Evolutionary conservation across 2,113 vertebrate genomes (phyloP), one percentile per base, ranked within the genome.

Genomic region (Eleginops maclovinus): DNA sequence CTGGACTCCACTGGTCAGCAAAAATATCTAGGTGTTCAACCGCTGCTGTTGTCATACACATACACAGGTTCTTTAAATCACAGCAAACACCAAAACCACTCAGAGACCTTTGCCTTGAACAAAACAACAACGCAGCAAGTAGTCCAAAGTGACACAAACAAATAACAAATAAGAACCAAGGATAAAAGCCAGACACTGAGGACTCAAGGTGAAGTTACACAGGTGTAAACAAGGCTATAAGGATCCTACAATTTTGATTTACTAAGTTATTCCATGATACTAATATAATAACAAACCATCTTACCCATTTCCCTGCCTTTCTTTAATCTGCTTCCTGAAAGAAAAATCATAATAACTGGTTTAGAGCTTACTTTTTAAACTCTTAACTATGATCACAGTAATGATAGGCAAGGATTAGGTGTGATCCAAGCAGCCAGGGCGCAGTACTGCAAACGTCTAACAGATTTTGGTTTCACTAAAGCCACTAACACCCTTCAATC

Each of bases 91-190:
- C 75, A 80, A 75, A 84, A 81, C 26, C 78, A 75, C 79, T 87
- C 68, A 76, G 64, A 76, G 64, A 76, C 68, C 56, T 69, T 79
- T 70, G 68, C 88, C 86, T 91, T 90, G 87, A 89, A 79, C 62
- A 86, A 87, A 90, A 87, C 59, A 88, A 88, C 72, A 80, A 83
- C 49, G 59, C 81, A 85, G 86, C 79, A 89, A 79, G 77, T 62
- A 31, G 65, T 60, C 54, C 47, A 79, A 78, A 77, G 56, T 62
- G 60, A 76, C 46, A 77, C 59, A 86, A 87, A 85, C 53, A 85
- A 85, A 73, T 72, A 46, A 66, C 28, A 78, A 75, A 80, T 78
- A 66, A 76, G 41, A 79, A 28, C 10, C 24, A 63, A 65, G 58
- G 55, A 62, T 22, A 59, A 64, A 70, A 15, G 50, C 24, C 1